Percentiles rank a stretch among this genome's conserved stretches.
Evolutionary conservation across 2,888 invertebrate species (phyloP).

Genomic region (Onthophagus sagittarius): DNA sequence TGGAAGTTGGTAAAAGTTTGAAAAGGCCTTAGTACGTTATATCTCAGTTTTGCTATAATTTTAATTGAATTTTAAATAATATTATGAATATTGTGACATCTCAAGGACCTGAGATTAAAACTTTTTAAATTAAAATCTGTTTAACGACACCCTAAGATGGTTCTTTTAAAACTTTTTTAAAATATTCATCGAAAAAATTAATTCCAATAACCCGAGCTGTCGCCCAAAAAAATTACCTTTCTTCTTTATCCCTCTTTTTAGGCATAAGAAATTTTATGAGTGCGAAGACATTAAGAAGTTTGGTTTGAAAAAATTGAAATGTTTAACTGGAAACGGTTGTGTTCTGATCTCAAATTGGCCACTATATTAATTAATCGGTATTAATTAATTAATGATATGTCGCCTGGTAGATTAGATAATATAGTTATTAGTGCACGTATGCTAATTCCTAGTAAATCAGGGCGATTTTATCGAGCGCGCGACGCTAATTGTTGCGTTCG

Average conservation of each 20-base stretch:
- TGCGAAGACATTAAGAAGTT: no score
- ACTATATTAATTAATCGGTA: constrained; percentile 38
- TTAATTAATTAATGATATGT: constrained; percentile 45
- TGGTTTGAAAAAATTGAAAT: neutral
- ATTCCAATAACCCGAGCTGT: constrained; percentile 23
- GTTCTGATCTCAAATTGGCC: neutral
- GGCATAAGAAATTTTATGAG: no score
- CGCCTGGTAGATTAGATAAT: constrained; percentile 45
- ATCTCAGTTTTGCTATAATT: no score
- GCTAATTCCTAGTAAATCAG: constrained; percentile 50
- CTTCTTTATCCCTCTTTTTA: no score
- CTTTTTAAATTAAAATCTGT: constrained; percentile 26
- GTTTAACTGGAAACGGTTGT: neutral
- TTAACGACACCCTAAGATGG: constrained; percentile 39
- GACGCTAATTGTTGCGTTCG: constrained; percentile 40
- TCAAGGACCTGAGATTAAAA: neutral
- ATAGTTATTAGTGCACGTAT: constrained; percentile 44
- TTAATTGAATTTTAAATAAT: no score
- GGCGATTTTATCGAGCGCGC: constrained; percentile 43
- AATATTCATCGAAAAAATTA: constrained; percentile 32
- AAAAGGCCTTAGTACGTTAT: no score
- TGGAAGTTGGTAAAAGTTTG: no score
- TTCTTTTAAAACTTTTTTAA: constrained; percentile 31
- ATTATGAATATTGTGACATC: no score
- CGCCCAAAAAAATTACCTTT: neutral